phyloP scores from a whole-genome alignment of 2,797 vertebrate species.

The Anas bernieri region DNA sequence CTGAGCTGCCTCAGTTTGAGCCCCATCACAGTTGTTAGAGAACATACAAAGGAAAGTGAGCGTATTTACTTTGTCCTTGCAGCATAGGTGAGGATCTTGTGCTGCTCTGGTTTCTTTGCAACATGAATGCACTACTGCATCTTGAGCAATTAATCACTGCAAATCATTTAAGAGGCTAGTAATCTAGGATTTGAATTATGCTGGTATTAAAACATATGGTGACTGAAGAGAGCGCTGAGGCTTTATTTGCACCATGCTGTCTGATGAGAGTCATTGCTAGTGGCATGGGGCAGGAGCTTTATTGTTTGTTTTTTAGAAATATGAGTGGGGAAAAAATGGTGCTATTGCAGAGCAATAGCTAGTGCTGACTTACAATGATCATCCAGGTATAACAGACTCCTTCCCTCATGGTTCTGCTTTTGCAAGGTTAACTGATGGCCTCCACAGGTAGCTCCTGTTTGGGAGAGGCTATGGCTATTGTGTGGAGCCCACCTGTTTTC shows the following conservation, averaged over 20 bases:
- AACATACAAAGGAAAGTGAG: neutral
- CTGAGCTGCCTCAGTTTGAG: neutral
- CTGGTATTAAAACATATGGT: neutral
- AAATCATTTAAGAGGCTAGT: slow-evolving; percentile 35
- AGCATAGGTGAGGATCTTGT: neutral
- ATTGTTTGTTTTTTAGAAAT: neutral
- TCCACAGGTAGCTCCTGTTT: neutral
- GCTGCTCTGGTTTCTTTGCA: slow-evolving; percentile 21
- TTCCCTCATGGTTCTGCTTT: neutral
- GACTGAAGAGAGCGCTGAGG: neutral
- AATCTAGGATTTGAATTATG: slow-evolving; percentile 43
- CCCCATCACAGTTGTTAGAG: neutral
- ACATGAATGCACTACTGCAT: neutral
- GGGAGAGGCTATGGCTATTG: neutral
- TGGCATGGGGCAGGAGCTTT: neutral
- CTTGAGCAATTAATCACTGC: slow-evolving; percentile 5
- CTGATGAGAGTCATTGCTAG: neutral
- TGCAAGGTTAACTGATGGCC: neutral
- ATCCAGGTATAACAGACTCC: neutral
- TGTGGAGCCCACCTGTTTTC: neutral
- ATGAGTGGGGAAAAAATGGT: neutral
- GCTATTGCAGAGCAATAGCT: neutral
- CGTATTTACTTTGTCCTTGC: neutral
- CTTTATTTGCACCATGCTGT: neutral
- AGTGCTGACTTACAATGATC: neutral